Evolutionary conservation across 2,888 invertebrate species (phyloP).

Genomic region (Thysanoteuthis rhombus): DNA sequence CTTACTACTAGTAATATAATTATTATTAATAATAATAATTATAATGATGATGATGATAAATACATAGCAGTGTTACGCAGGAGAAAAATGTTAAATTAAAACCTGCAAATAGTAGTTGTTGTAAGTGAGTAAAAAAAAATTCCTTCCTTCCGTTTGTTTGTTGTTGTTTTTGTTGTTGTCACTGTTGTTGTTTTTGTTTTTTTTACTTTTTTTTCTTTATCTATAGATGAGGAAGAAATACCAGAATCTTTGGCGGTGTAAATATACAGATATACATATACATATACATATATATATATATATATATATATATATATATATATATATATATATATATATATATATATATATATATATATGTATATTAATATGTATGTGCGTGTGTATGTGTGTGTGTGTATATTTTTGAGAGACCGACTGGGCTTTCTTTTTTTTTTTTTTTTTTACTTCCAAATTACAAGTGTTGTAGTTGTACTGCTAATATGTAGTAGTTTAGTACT

Average conservation of each 20-base stretch:
- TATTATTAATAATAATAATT: background rate
- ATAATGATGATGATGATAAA: background rate
- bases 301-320: background rate
- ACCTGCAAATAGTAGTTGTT: too few relatives aligned
- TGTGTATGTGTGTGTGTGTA: background rate
- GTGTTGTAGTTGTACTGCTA: background rate
- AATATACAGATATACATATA: background rate
- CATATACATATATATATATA: background rate
- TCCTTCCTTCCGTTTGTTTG: too few relatives aligned
- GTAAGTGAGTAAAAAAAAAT: too few relatives aligned
- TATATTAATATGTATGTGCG: background rate
- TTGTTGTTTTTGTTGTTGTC: too few relatives aligned
- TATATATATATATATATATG: background rate
- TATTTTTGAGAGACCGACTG: background rate
- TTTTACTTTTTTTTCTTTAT: too few relatives aligned
- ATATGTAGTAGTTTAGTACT: constrained; percentile 12
- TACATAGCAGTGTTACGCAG: too few relatives aligned
- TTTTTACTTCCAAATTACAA: background rate
- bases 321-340: background rate
- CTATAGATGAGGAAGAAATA: too few relatives aligned
- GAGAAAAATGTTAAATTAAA: too few relatives aligned
- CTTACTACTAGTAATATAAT: background rate
- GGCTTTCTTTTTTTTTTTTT: background rate
- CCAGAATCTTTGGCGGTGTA: background rate
- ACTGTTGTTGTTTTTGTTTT: too few relatives aligned